These are phyloP conservation scores for Cylindroiulus punctatus DNA, from an alignment of 2,888 invertebrate genomes.

Conservation along the genomic window DNA sequence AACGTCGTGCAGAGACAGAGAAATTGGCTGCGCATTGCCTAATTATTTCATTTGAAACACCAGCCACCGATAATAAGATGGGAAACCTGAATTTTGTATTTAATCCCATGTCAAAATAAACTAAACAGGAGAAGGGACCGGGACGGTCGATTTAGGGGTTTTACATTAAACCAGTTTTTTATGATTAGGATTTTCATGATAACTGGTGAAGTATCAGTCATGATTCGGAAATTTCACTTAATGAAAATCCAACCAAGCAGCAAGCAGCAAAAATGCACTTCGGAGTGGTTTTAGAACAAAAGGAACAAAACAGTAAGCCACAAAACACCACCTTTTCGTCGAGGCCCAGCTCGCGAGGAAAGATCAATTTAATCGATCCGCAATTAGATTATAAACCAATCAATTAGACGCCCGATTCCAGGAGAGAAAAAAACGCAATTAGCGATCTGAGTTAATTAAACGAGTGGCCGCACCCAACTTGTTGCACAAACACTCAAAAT, in stretches of 20 bases:
- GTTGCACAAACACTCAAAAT: background rate
- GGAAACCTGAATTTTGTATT: too few species aligned
- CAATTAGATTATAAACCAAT: slow-evolving; percentile 9
- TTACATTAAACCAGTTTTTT: background rate
- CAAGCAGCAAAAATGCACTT: too few species aligned
- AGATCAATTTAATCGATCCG: background rate
- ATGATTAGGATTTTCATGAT: background rate
- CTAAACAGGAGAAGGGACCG: too few species aligned
- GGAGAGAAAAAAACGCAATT: background rate
- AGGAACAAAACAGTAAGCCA: background rate
- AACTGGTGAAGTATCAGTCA: background rate
- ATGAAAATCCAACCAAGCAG: background rate
- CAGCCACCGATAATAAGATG: too few species aligned
- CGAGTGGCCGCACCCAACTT: background rate
- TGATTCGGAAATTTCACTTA: background rate
- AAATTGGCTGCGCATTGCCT: too few species aligned
- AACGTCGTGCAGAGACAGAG: too few species aligned
- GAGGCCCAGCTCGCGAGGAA: background rate
- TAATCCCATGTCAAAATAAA: too few species aligned
- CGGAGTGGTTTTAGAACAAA: too few species aligned
- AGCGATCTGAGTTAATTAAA: background rate
- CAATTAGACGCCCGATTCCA: background rate
- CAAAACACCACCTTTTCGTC: background rate
- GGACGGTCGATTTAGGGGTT: too few species aligned
- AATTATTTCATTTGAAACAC: too few species aligned